Evolutionary conservation across 2,888 invertebrate genomes (phyloP), one percentile per base, ranked within the genome.

Genomic region (Hetaerina titia): DNA sequence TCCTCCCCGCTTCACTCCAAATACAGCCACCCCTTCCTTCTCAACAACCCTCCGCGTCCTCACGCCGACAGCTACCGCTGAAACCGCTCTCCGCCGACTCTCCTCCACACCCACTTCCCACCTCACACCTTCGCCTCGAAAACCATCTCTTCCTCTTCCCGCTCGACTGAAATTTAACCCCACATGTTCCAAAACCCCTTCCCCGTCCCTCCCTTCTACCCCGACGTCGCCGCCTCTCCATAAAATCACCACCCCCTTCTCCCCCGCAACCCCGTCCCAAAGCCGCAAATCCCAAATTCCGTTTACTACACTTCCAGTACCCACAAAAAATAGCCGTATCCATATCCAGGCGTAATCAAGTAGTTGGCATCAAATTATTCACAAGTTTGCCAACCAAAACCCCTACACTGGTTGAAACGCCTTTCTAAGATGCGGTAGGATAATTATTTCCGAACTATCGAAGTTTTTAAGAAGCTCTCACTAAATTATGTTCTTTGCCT

Each of bases 261-360:
- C 57, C 58, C 8, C 2, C 89, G n/a, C 89, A 8, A 45, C 88
- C n/a, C 56, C 8, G 56, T n/a, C 19, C 57, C 57, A 57, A 31
- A 89, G 89, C 89, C 89, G 89, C 89, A 89, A 89, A 89, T 89
- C 89, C 89, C 58, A 89, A 58, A 89, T 89, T 89, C 89, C 57
- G 89, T 89, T 89, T 89, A 89, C 89, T 89, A 22, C 89, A 89
- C 89, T 89, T 9, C 89, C 89, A 89, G 58, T 6, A 89, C n/a
- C 58, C 89, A n/a, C 57, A n/a, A 57, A 58, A 25, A 56, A 89
- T 56, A 89, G 22, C 31, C 81, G 57, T 89, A 89, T 57, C 89
- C 89, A 89, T 31, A 81, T 89, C 58, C 89, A 89, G 89, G 89
- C 0, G 81, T 89, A 89, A 89, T 89, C 89, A 89, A 89, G 89